Conservation (phyloP, 2,113 vertebrate species). For the Cryptomyrus ogoouensis region DNA sequence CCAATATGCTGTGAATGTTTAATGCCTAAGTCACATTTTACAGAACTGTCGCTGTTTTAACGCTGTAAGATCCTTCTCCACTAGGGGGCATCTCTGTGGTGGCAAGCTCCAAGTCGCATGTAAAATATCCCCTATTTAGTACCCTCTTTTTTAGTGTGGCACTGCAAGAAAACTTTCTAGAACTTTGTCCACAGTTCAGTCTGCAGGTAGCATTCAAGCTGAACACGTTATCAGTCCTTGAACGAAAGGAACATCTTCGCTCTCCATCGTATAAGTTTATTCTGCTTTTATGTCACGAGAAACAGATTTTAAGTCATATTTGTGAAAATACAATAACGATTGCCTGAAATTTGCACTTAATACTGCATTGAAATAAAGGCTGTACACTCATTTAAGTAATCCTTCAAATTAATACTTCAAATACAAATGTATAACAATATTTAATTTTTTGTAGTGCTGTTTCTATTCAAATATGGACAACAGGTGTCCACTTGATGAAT, state of each 20-base stretch:
- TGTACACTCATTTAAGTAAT: neutral
- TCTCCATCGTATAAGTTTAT: neutral
- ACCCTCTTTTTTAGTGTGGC: neutral
- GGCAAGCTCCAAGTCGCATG: neutral
- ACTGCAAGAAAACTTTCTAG: neutral
- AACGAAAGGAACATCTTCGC: neutral
- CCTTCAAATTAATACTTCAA: neutral
- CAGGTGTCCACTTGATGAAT: neutral
- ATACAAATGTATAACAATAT: neutral
- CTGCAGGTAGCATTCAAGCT: neutral
- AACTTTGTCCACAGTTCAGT: neutral
- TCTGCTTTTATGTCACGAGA: neutral
- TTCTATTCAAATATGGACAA: neutral
- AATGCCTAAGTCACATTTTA: neutral
- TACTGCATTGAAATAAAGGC: neutral
- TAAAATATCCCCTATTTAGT: neutral
- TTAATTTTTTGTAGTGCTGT: neutral
- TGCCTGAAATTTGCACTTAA: neutral
- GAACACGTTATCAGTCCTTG: neutral
- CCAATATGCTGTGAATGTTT: neutral
- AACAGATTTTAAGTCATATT: neutral
- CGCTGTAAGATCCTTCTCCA: neutral
- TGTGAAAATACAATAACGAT: neutral
- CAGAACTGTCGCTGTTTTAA: neutral
- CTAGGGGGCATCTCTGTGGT: constrained; percentile 20